Base-by-base conservation (phyloP, 1,140 invertebrate species). In the Aphaenogaster ashmeadi region DNA sequence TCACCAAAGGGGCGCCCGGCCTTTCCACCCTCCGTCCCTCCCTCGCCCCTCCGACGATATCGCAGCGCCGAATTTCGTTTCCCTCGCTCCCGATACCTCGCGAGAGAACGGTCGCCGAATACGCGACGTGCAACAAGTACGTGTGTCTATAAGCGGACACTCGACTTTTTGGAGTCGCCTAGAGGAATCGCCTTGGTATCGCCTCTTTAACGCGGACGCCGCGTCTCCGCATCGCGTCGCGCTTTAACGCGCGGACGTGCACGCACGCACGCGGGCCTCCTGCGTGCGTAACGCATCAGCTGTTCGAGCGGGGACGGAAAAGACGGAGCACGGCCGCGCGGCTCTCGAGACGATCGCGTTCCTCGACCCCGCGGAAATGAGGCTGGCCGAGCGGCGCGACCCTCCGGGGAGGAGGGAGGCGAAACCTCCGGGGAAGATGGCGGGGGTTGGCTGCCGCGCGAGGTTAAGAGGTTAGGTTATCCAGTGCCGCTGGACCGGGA, bases 281-380 rank as follows among this genome's bases (percentile, higher is more conserved):
- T n/a, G 13, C 60, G 13, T 11, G 38, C 18, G 8, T 27, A 50
- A 52, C 44, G 62, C 62, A 54, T 89, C 89, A 90, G 89, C 89
- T 90, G 89, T 89, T 90, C 81, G 79, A 88, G 38, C 69, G 69
- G 50, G 4, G 71, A 38, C 3, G 41, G 11, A 62, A 21, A 58
- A 8, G 36, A 21, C 69, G 67, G 78, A 5, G 21, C 79, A 41
- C 80, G 66, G 5, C 44, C 58, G 62, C 66, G 62, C 52, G 18
- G 87, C 88, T 87, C 89, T 91, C 90, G 87, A 91, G 90, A 91
- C 89, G 75, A 89, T 88, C 86, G 78, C 89, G 90, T 91, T 91
- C 90, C 89, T 91, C 90, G 90, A 91, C 90, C 89, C 90, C 89
- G 90, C 74, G 89, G 87, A 91, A 91, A 91, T 84, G 89, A 90